Percentiles rank a stretch among this genome's conserved stretches.
These are phyloP conservation scores for Riparia riparia DNA, from an alignment of 2,113 vertebrate species.

Conservation along the genomic window DNA sequence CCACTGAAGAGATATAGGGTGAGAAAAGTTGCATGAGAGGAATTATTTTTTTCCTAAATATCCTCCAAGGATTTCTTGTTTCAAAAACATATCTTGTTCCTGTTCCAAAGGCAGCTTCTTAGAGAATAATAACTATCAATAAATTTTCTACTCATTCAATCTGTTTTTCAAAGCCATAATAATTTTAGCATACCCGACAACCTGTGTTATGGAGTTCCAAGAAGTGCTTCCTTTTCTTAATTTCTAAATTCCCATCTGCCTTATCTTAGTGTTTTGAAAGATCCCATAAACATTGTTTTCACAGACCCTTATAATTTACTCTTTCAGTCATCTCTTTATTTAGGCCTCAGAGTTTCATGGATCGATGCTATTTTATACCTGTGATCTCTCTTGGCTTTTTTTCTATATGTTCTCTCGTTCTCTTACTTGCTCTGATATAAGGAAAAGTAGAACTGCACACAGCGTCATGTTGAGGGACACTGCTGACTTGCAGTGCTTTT, in stretches of 20 bases:
- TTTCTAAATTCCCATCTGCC: not conserved
- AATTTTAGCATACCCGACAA: not conserved
- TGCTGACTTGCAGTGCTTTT: not conserved
- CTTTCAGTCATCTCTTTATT: not conserved
- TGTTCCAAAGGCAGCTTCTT: not conserved
- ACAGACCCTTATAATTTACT: rapidly evolving
- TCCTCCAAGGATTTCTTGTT: not conserved
- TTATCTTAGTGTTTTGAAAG: not conserved
- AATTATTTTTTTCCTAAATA: not conserved
- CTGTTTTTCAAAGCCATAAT: not conserved
- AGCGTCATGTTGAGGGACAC: not conserved
- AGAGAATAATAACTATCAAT: not conserved
- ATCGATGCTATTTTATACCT: not conserved
- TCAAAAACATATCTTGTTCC: not conserved
- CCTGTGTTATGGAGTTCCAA: not conserved
- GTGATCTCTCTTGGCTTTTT: not conserved
- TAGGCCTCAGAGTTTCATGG: not conserved
- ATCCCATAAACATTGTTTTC: not conserved
- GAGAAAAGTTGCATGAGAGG: not conserved
- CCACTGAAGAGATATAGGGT: not conserved
- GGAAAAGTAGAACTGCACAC: not conserved
- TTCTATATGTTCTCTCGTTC: not conserved
- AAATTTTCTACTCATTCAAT: not conserved
- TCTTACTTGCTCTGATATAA: not conserved
- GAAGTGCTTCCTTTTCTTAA: not conserved